These are phyloP conservation scores for Tuberolachnus salignus DNA, from an alignment of 2,888 invertebrate species.

Conservation along the genomic window DNA sequence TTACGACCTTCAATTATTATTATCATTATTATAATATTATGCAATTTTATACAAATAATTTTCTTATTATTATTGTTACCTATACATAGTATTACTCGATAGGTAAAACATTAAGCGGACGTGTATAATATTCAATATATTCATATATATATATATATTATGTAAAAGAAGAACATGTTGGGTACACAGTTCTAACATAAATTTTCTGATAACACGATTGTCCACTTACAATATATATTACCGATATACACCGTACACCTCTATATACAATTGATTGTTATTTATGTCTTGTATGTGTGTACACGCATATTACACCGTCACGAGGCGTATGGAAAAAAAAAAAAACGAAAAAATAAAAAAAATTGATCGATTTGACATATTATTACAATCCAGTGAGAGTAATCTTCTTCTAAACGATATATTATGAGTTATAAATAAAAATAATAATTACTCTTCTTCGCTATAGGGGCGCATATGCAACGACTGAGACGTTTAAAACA, in stretches of 20 bases:
- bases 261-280: not conserved
- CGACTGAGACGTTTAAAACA: no score
- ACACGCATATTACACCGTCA: not conserved
- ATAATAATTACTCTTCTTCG: conserved; percentile 39
- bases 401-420: not conserved
- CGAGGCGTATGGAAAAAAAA: not conserved
- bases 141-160: no score
- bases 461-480: no score
- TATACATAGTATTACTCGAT: not conserved
- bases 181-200: conserved; percentile 12
- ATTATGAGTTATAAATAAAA: conserved; percentile 25
- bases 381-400: not conserved
- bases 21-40: conserved; percentile 3
- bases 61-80: not conserved
- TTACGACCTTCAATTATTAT: conserved; percentile 26
- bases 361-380: not conserved
- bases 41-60: not conserved
- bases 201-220: conserved; percentile 33
- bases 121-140: conserved; percentile 1
- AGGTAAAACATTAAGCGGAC: conserved; percentile 10
- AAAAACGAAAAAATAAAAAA: no score
- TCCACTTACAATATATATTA: conserved; percentile 31
- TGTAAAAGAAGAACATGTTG: not conserved
- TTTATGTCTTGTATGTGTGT: conserved; percentile 18
- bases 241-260: not conserved